Evolutionary conservation across 2,888 invertebrate species (phyloP).

Genomic region (Zele albiditarsus): DNA sequence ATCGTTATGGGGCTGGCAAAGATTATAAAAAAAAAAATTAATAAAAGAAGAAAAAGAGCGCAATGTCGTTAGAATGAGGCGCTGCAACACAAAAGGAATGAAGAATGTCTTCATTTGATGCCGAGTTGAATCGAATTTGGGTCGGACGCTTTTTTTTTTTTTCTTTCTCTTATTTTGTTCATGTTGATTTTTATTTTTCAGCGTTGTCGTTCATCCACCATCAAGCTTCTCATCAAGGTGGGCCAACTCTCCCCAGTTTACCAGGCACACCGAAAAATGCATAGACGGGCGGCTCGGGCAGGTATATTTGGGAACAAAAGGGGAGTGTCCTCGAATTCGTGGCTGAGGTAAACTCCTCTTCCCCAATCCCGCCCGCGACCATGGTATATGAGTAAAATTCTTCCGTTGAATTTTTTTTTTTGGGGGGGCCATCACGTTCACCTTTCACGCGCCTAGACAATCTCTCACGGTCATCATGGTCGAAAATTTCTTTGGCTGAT

Average conservation of each 20-base stretch:
- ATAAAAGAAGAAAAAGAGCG: slow-evolving; percentile 10
- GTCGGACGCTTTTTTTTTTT: slow-evolving; percentile 54
- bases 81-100: slow-evolving; percentile 64
- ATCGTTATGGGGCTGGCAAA: slow-evolving; percentile 36
- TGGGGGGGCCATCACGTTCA: slow-evolving; percentile 47
- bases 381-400: slow-evolving; percentile 42
- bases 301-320: slow-evolving; percentile 56
- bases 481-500: slow-evolving; percentile 20
- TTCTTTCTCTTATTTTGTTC: slow-evolving; percentile 50
- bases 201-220: slow-evolving; percentile 50
- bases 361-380: slow-evolving; percentile 36
- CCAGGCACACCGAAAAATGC: not conserved
- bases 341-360: slow-evolving; percentile 43
- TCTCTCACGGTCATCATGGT: slow-evolving; percentile 51
- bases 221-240: slow-evolving; percentile 57
- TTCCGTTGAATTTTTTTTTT: slow-evolving; percentile 47
- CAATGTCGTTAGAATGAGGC: slow-evolving; percentile 35
- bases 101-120: slow-evolving; percentile 71
- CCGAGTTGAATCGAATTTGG: slow-evolving; percentile 62
- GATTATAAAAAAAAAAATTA: slow-evolving; percentile 21
- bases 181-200: not conserved
- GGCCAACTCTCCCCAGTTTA: slow-evolving; percentile 43
- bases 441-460: slow-evolving; percentile 49
- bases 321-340: slow-evolving; percentile 62
- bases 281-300: slow-evolving; percentile 49